Evolutionary conservation across 2,797 vertebrate species (phyloP), one percentile per base, ranked within the genome.

Genomic region (Coranthus polyacanthus): DNA sequence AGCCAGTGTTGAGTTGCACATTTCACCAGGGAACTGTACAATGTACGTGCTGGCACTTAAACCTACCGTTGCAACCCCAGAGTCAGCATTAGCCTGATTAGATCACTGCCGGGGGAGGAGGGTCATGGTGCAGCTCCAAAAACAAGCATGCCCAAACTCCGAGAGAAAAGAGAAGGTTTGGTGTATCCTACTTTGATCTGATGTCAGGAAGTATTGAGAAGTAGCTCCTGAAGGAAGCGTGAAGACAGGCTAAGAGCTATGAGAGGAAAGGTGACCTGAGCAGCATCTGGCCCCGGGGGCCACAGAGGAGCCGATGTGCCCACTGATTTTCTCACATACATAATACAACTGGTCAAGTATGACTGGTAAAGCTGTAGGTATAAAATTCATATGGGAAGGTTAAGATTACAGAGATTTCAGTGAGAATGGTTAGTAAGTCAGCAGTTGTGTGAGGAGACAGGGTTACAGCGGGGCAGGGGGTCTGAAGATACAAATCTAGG

Each of bases 151-250:
- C 16, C 67, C 39, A 63, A 43, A 52, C 56, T 56, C 26, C 58
- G 37, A 51, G 42, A 76, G 44, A 67, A 54, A 68, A 21, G 51
- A 62, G 61, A 66, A 55, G 16, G 53, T 79, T 75, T 18, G 12
- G 37, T 62, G 51, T 78, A 22, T 77, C 54, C 29, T 38, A 52
- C 87, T 90, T 90, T 90, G 82, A 90, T 90, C 84, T 12, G 3
- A 53, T 61, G 56, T 83, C 84, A 88, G 78, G 68, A 88, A 82
- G 78, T 61, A 73, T 72, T 78, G 61, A 54, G 47, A 55, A 21
- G 62, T 53, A 61, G 59, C 44, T 72, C 57, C 54, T 63, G 46
- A 58, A 82, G 65, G 71, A 88, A 86, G 62, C 21, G 32, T 29
- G 56, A 70, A 70, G 76, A 82, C 69, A 69, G 63, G 61, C 32